phyloP scores from a whole-genome alignment of 2,888 invertebrate species.

The Sinohyriopsis cumingii region DNA sequence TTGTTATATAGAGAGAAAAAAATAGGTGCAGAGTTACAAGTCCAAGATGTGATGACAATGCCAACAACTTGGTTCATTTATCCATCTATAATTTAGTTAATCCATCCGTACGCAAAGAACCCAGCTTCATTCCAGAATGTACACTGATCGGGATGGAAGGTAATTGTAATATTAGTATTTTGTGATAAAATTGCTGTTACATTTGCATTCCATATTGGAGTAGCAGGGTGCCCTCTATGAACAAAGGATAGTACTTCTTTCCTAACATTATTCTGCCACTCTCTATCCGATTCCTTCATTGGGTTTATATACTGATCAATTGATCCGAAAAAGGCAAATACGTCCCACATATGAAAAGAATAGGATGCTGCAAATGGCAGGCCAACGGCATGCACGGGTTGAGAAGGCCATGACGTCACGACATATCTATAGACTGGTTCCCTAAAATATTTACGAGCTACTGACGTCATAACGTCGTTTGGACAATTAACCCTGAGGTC shows the following conservation, averaged over 20 bases:
- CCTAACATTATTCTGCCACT: conserved; percentile 46
- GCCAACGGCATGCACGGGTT: conserved; percentile 39
- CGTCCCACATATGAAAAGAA: conserved; percentile 58
- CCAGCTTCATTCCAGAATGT: conserved; percentile 54
- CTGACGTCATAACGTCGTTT: conserved; percentile 42
- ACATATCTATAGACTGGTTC: conserved; percentile 57
- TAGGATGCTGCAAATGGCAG: conserved; percentile 37
- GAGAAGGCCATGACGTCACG: conserved; percentile 51
- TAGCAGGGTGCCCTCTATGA: conserved; percentile 36
- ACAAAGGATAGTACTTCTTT: conserved; percentile 53
- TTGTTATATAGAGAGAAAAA: too few relatives aligned
- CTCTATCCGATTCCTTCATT: conserved; percentile 41
- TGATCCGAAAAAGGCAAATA: conserved; percentile 54
- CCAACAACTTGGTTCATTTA: too few relatives aligned
- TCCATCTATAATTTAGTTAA: conserved; percentile 33
- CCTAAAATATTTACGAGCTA: conserved; percentile 34
- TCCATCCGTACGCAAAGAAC: conserved; percentile 58
- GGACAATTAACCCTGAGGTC: conserved; percentile 62
- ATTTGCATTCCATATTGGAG: conserved; percentile 36
- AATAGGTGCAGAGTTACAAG: too few relatives aligned
- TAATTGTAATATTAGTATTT: conserved; percentile 26
- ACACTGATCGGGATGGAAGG: conserved; percentile 52
- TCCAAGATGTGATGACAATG: too few relatives aligned
- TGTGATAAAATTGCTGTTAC: conserved; percentile 40
- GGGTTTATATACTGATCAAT: conserved; percentile 38